These are phyloP conservation scores for Microctonus hyperodae DNA, from an alignment of 2,888 invertebrate species.

Conservation along the genomic window DNA sequence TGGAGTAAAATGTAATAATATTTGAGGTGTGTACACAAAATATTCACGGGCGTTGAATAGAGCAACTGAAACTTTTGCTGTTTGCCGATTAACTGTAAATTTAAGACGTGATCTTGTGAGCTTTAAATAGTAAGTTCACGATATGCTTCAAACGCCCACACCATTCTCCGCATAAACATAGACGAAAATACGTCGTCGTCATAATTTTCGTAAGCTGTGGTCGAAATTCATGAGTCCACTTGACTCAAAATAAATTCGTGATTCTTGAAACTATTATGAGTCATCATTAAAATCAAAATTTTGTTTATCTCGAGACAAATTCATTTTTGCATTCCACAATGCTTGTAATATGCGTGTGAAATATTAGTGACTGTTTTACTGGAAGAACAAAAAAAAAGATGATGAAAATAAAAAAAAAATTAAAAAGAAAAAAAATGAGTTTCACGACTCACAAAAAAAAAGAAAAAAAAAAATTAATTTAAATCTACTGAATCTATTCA, in stretches of 20 bases:
- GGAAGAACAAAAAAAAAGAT: neutral
- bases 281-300: constrained; percentile 10
- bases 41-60: neutral
- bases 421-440: constrained; percentile 2
- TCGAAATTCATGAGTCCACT: constrained; percentile 19
- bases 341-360: neutral
- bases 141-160: neutral
- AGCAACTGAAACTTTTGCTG: neutral
- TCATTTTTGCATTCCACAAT: neutral
- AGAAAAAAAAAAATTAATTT: too few species aligned
- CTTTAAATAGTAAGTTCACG: constrained; percentile 18
- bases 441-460: neutral
- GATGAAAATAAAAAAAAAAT: constrained; percentile 5
- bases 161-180: neutral
- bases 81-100: constrained; percentile 3
- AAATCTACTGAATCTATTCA: neutral
- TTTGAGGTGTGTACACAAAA: neutral
- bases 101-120: neutral
- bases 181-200: neutral
- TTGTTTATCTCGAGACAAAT: too few species aligned
- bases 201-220: neutral
- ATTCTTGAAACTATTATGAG: constrained; percentile 1
- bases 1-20: neutral
- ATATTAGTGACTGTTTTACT: constrained; percentile 23
- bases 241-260: constrained; percentile 17